Conservation (phyloP, 2,888 invertebrate genomes). For the Drosophila maculinotata region DNA sequence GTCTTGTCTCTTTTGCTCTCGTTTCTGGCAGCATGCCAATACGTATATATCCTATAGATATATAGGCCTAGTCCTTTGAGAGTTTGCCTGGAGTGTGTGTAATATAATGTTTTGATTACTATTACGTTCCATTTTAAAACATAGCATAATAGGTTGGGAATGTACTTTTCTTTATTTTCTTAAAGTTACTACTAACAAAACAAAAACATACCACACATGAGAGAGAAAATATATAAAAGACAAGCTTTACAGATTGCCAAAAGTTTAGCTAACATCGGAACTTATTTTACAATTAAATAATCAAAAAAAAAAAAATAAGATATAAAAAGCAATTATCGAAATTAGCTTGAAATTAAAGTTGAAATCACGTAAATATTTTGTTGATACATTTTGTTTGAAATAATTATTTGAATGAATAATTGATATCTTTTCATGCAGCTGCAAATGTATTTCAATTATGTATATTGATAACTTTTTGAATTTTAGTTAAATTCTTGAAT, state of each 20-base stretch:
- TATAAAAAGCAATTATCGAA: too few species aligned
- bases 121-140: conserved; percentile 6
- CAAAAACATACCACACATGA: background rate
- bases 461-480: background rate
- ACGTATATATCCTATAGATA: conserved; percentile 6
- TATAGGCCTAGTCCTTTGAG: conserved; percentile 8
- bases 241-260: too few species aligned
- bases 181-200: background rate
- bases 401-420: background rate
- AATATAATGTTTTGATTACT: conserved; percentile 18
- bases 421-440: background rate
- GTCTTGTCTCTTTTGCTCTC: too few species aligned
- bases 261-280: too few species aligned
- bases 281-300: too few species aligned
- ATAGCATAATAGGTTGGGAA: background rate
- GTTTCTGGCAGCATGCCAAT: conserved; percentile 50
- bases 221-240: background rate
- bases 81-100: conserved; percentile 1
- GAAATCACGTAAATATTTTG: background rate
- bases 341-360: too few species aligned
- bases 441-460: background rate
- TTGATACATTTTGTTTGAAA: background rate
- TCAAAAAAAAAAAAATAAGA: too few species aligned
- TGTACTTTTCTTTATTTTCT: background rate
- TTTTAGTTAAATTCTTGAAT: conserved; percentile 4